Base-by-base conservation (phyloP, 2,888 invertebrate genomes). In the Cactoblastis cactorum region DNA sequence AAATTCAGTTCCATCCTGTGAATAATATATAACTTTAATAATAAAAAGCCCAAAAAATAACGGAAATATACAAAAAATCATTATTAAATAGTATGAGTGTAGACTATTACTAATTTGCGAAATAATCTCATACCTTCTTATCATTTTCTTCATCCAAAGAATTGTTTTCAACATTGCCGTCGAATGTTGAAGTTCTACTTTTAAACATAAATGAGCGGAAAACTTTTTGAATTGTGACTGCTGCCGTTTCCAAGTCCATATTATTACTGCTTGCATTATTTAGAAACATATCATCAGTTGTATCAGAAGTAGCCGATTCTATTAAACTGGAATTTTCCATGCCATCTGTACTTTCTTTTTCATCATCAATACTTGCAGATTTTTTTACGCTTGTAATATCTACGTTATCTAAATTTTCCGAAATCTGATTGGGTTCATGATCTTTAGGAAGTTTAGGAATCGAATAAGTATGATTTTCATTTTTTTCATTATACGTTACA, bases 221-320 rank as follows among this genome's bases (percentile, higher is more conserved):
- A 48, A 91, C 90, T 72, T 91, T 89, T 69, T 92, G 92, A 63
- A 92, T 91, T n/a, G 91, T 90, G 49, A 91, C 71, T 19, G 91
- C 91, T 19, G 91, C 81, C 55, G 83, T 81, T 81, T 92, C 81
- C 67, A 91, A 69, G 65, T 90, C 77, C 89, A 92, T 75, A 55
- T 62, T 58, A 59, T 64, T 74, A 45, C 58, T 53, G 52, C 57
- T 62, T 49, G 62, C 56, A 52, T 54, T 59, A 41, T 56, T 41
- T 41, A 48, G 22, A 15, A 15, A 18, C 0, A 53, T 50, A n/a
- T 62, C 58, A 28, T 60, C 61, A 2, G 45, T 37, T 17, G 15
- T 8, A 34, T 61, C 57, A 15, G 55, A 43, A 8, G 17, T 28
- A 5, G 12, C 45, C 9, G 38, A 51, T 46, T 56, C 50, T n/a